These are phyloP conservation scores for Myopa tessellatipennis DNA, from an alignment of 2,888 invertebrate genomes.

Conservation along the genomic window DNA sequence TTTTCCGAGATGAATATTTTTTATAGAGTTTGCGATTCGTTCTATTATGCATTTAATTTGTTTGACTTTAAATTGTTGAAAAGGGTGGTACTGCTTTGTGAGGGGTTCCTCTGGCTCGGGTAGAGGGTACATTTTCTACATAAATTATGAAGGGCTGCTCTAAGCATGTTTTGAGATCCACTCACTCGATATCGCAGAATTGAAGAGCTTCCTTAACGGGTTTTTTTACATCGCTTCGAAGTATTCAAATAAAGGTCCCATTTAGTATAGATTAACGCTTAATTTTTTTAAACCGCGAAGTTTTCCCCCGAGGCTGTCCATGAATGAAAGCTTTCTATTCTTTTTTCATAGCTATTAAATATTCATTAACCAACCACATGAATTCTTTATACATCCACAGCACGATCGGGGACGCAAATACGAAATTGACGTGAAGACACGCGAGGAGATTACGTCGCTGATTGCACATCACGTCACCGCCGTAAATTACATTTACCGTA, in stretches of 20 bases:
- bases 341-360: not conserved
- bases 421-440: conserved; percentile 86
- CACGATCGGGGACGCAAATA: conserved; percentile 78
- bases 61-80: too few species aligned
- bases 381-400: conserved; percentile 66
- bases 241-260: too few species aligned
- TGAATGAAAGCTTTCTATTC: too few species aligned
- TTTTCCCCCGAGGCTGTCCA: too few species aligned
- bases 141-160: too few species aligned
- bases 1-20: conserved; percentile 9
- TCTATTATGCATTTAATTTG: conserved; percentile 2
- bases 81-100: too few species aligned
- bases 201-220: not conserved
- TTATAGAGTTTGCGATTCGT: conserved; percentile 10
- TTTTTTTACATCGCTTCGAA: not conserved
- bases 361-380: not conserved
- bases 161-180: too few species aligned
- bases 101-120: too few species aligned
- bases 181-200: too few species aligned
- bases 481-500: conserved; percentile 96
- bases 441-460: conserved; percentile 96
- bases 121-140: too few species aligned
- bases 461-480: conserved; percentile 99
- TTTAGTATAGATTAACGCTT: not conserved
- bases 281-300: too few species aligned